phyloP scores from a whole-genome alignment of 1,140 invertebrate species.

The Tribolium castaneum region DNA sequence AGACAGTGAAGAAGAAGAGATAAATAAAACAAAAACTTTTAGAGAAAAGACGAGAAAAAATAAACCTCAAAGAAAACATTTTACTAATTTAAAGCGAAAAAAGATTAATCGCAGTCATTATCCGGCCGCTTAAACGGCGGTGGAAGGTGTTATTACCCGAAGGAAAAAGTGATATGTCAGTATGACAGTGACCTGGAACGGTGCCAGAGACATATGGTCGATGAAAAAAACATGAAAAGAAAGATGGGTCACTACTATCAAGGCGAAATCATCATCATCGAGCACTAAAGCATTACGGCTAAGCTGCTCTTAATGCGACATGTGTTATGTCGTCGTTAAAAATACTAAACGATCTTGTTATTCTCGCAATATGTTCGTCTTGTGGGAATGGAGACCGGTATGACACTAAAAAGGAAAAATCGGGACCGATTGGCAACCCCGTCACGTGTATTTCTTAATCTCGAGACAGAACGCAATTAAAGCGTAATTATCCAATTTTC shows the following conservation, averaged over 20 bases:
- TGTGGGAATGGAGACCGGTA: not conserved
- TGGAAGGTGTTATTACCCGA: not conserved
- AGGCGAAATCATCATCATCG: not conserved
- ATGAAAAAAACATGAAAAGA: not conserved
- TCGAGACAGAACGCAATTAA: conserved; percentile 1
- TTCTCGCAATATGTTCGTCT: not conserved
- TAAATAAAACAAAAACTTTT: too few relatives aligned
- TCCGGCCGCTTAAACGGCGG: not conserved
- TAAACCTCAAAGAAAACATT: too few relatives aligned
- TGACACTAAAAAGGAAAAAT: not conserved
- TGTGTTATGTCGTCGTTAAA: conserved; percentile 8
- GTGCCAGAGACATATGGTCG: not conserved
- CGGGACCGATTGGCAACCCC: not conserved
- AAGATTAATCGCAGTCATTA: conserved; percentile 8
- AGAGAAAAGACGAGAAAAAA: too few relatives aligned
- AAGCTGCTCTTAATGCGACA: conserved; percentile 1
- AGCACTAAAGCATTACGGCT: not conserved
- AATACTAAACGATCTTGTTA: conserved; percentile 23
- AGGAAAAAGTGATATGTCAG: conserved; percentile 5
- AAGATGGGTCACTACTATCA: not conserved
- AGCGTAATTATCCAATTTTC: not conserved
- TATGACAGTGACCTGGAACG: conserved; percentile 8
- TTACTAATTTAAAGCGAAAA: too few relatives aligned
- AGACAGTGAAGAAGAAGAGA: too few relatives aligned
- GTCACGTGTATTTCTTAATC: conserved; percentile 16